phyloP scores from a whole-genome alignment of 2,797 vertebrate genomes.

The Petrocephalus sullivani region DNA sequence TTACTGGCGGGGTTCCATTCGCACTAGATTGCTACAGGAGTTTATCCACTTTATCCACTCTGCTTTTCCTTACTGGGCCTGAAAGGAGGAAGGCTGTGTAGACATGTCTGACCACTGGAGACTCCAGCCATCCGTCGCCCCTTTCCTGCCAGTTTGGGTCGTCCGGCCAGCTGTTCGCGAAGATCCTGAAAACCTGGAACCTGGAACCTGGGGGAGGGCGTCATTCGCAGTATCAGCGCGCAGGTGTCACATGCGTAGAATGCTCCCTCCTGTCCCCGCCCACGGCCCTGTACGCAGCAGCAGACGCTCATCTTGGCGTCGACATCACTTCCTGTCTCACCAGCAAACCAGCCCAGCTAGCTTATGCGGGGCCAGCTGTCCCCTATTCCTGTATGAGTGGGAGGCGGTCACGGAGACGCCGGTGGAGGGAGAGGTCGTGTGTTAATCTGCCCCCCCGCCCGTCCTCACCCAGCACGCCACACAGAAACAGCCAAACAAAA shows the following conservation, averaged over 20 bases:
- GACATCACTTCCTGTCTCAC: constrained; percentile 25
- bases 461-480: not conserved
- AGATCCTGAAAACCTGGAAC: constrained; percentile 52
- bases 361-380: not conserved
- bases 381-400: not conserved
- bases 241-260: not conserved
- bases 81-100: constrained; percentile 27
- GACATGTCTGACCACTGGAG: constrained; percentile 30
- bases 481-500: constrained; percentile 2
- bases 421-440: not conserved
- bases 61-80: constrained; percentile 18
- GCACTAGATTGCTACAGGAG: constrained; percentile 92
- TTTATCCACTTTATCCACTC: constrained; percentile 52
- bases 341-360: constrained; percentile 38
- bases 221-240: not conserved
- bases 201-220: not conserved
- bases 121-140: constrained; percentile 63
- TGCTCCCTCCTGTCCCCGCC: not conserved
- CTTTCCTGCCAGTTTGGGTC: constrained; percentile 66
- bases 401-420: not conserved
- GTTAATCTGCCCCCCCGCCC: not conserved
- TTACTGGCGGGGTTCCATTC: constrained; percentile 85
- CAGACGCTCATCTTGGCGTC: not conserved
- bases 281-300: constrained; percentile 24
- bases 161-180: constrained; percentile 61